A percentile compares a stretch with the other conserved stretches of the same genome.
Evolutionary conservation across 1,140 invertebrate species (phyloP).

Genomic region (Bemisia tabaci): DNA sequence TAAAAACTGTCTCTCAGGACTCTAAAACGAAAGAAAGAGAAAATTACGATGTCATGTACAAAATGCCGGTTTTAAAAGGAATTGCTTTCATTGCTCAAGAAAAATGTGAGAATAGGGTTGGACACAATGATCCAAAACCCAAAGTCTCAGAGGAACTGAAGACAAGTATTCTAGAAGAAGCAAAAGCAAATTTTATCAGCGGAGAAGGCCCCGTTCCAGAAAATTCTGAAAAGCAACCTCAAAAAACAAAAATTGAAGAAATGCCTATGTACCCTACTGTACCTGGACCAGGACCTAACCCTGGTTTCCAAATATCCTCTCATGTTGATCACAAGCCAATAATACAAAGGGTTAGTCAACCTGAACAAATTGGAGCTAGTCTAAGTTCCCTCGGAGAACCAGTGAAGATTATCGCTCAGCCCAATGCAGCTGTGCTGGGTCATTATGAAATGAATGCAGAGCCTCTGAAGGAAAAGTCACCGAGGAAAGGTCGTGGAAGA

Average conservation of each 20-base stretch:
- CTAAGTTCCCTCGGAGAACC: neutral
- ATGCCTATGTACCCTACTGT: neutral
- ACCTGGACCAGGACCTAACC: neutral
- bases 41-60: neutral
- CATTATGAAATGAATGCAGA: neutral
- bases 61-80: neutral
- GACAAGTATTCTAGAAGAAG: neutral
- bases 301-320: neutral
- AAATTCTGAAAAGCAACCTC: neutral
- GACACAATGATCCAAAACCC: neutral
- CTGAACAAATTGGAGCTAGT: neutral
- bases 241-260: neutral
- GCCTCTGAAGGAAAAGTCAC: conserved; percentile 24
- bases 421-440: neutral
- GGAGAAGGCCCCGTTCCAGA: neutral
- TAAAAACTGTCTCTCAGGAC: neutral
- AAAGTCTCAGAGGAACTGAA: neutral
- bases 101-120: neutral
- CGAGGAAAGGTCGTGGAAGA: conserved; percentile 36
- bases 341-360: neutral
- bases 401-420: neutral
- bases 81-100: neutral
- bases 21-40: neutral
- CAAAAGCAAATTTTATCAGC: neutral
- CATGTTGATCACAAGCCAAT: neutral